These are phyloP conservation scores for Thamnophis sirtalis DNA, from an alignment of 2,113 vertebrate genomes.

Conservation along the genomic window DNA sequence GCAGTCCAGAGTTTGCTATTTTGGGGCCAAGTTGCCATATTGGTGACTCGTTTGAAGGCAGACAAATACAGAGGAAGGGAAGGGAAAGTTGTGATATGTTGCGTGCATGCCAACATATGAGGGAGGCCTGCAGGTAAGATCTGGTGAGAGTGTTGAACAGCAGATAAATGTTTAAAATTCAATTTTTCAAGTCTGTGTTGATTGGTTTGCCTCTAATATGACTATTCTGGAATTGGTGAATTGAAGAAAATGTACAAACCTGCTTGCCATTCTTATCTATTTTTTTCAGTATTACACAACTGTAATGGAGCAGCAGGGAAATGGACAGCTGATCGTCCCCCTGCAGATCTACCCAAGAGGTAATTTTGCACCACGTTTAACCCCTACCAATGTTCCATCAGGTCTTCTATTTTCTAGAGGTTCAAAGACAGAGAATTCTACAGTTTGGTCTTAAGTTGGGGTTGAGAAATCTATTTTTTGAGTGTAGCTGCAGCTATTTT, in stretches of 20 bases:
- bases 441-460: conserved; percentile 61
- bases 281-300: conserved; percentile 90
- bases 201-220: neutral
- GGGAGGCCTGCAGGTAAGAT: neutral
- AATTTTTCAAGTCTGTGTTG: neutral
- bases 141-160: neutral
- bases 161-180: neutral
- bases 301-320: conserved; percentile 93
- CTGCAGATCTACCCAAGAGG: conserved; percentile 96
- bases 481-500: conserved; percentile 39
- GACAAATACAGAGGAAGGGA: neutral
- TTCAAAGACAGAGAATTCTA: conserved; percentile 60
- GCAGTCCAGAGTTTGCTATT: neutral
- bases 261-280: conserved; percentile 49
- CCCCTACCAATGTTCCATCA: conserved; percentile 59
- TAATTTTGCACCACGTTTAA: conserved; percentile 67
- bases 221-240: neutral
- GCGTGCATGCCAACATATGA: neutral
- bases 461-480: conserved; percentile 53
- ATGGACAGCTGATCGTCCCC: conserved; percentile 90
- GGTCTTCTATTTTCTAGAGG: conserved; percentile 59
- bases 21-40: neutral
- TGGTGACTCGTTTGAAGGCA: neutral
- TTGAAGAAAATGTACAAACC: conserved; percentile 15
- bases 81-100: neutral